These are phyloP conservation scores for Hyla sarda DNA, from an alignment of 2,113 vertebrate genomes.

Conservation along the genomic window DNA sequence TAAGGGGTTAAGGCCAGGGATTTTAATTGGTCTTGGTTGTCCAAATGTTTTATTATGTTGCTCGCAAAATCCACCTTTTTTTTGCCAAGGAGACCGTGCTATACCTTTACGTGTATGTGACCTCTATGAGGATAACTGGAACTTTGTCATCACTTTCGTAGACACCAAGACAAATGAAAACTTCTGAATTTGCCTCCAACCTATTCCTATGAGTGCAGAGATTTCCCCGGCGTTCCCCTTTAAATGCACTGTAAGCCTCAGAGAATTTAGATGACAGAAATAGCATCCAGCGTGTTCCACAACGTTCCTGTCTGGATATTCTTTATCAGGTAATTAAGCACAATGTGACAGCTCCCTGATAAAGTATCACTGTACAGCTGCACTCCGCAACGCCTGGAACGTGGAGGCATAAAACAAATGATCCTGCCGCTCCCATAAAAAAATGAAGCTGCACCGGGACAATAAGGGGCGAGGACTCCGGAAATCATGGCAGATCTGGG, in stretches of 20 bases:
- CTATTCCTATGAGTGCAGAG: too few relatives aligned
- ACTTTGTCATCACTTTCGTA: too few relatives aligned
- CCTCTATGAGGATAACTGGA: too few relatives aligned
- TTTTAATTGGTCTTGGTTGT: too few relatives aligned
- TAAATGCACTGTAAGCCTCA: slow-evolving; percentile 22
- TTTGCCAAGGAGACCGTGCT: too few relatives aligned
- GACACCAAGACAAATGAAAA: too few relatives aligned
- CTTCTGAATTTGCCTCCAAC: too few relatives aligned
- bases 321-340: slow-evolving; percentile 65
- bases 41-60: too few relatives aligned
- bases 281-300: not conserved
- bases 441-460: not conserved
- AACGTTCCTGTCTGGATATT: slow-evolving; percentile 63
- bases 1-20: too few relatives aligned
- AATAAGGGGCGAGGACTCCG: not conserved
- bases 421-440: not conserved
- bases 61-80: too few relatives aligned
- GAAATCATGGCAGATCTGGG: not conserved
- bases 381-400: slow-evolving; percentile 4
- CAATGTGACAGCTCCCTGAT: slow-evolving; percentile 65
- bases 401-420: not conserved
- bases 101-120: too few relatives aligned
- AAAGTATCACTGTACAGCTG: slow-evolving; percentile 62
- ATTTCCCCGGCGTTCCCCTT: not conserved
- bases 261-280: slow-evolving; percentile 49